Evolutionary conservation across 2,888 invertebrate genomes (phyloP).

Genomic region (Nudaria mundana): DNA sequence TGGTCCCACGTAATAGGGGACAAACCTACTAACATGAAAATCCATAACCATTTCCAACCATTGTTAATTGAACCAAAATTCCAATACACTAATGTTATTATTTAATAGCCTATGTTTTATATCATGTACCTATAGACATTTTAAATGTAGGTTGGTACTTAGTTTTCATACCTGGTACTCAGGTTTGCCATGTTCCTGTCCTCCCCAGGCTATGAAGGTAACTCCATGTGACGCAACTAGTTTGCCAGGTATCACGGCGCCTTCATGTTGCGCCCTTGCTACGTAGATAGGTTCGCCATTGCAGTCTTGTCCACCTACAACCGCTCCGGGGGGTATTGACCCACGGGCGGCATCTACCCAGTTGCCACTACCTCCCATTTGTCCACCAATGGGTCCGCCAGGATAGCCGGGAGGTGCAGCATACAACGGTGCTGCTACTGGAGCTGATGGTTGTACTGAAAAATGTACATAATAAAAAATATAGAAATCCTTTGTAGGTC

Average conservation of each 20-base stretch:
- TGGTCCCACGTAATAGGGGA: no score
- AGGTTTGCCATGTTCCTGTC: conserved; percentile 87
- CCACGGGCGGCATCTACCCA: conserved; percentile 84
- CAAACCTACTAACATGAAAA: no score
- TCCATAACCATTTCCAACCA: no score
- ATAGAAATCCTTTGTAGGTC: no score
- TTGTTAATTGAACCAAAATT: no score
- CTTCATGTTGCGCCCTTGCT: conserved; percentile 88
- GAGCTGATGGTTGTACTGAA: conserved; percentile 56
- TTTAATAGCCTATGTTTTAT: no score
- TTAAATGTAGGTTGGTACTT: no score
- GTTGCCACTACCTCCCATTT: conserved; percentile 32
- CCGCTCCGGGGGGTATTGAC: conserved; percentile 86
- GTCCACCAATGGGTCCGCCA: conserved; percentile 43
- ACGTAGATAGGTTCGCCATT: conserved; percentile 84
- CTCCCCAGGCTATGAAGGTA: conserved; percentile 91
- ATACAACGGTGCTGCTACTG: conserved; percentile 59
- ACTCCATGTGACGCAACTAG: conserved; percentile 88
- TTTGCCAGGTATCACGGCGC: conserved; percentile 91
- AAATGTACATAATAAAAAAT: conserved; percentile 12
- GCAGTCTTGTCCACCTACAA: conserved; percentile 83
- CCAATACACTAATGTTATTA: no score
- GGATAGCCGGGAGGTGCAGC: conserved; percentile 60
- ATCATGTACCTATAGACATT: no score
- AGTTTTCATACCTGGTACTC: conserved; percentile 84